Base-by-base conservation (phyloP, 2,113 vertebrate genomes). In the Chascanopsetta lugubris region DNA sequence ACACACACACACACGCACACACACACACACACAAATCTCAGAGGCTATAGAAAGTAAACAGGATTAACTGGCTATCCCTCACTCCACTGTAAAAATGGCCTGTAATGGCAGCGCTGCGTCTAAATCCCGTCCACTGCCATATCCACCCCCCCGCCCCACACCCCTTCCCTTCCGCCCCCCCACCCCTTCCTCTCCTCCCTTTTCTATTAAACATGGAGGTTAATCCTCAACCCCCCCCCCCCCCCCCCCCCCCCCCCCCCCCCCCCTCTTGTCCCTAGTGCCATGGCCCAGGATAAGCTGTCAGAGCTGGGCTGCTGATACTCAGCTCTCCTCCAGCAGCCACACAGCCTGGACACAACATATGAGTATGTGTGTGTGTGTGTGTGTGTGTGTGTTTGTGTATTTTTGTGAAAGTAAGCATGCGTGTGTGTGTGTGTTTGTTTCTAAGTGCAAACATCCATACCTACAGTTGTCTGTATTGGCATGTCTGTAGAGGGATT, bases 171-270 rank as follows among this genome's bases (percentile, higher is more conserved):
- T 87, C 89, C 84, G n/a, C 69, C 50, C 30, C 53, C 8, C 45
- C 45, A 12, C 8, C 20, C 20, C 20, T 40, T 48, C 66, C 53
- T 60, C 65, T 66, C 66, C 55, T 60, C 65, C 68, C 61, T 80
- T 89, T 87, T 89, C 84, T 84, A 89, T 91, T 87, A 91, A 91
- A 91, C 75, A 89, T 77, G 69, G 82, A 85, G 85, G 87, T 89
- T 91, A 89, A 91, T 91, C 89, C 86, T 72, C 64, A 53, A 21
- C 69, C 64, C 63, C 77, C 51, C n/a, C n/a, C 69, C 50, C 30
- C 53, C 8, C 45, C 45, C 4, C 8, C 20, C 20, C 20, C 34
- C 50, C 66, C 53, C 57, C 65, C 63, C 66, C 55, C 57, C 65
- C 68, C 61, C 69, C 64, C 63, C 77, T 30, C 72, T 71, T 69